Conservation (phyloP, 2,797 vertebrate species). For the Denticeps clupeoides region DNA sequence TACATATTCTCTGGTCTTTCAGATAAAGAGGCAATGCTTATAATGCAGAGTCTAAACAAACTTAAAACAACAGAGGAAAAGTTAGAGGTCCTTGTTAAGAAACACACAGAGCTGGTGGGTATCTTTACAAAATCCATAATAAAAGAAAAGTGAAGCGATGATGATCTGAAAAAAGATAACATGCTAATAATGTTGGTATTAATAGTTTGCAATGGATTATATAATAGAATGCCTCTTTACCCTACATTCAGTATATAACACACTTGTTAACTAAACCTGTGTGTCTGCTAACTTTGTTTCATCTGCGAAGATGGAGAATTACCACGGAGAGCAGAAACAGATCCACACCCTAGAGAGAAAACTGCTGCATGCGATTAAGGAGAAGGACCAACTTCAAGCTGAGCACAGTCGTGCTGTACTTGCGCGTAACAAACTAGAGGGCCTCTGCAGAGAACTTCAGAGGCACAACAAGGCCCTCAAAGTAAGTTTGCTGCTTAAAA, state of each 20-base stretch:
- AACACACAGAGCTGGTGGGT: constrained; percentile 93
- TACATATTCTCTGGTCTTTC: not conserved
- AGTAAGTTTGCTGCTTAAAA: constrained; percentile 43
- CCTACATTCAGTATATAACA: not conserved
- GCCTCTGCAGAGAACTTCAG: constrained; percentile 90
- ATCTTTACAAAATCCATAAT: not conserved
- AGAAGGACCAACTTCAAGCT: constrained; percentile 91
- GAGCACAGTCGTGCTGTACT: constrained; percentile 91
- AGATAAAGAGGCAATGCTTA: constrained; percentile 89
- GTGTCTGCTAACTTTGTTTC: not conserved
- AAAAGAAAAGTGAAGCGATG: not conserved
- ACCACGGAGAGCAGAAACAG: constrained; percentile 84
- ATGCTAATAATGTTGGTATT: not conserved
- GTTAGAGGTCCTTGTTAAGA: constrained; percentile 87
- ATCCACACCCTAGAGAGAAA: constrained; percentile 86
- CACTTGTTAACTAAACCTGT: not conserved
- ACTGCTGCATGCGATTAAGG: constrained; percentile 77
- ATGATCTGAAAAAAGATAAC: not conserved
- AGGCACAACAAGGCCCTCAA: constrained; percentile 97
- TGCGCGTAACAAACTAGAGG: constrained; percentile 91
- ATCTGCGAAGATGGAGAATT: constrained; percentile 75
- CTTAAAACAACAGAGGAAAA: constrained; percentile 79
- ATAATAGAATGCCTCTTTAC: no score
- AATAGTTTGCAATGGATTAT: no score
- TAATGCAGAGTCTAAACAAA: constrained; percentile 91